These are phyloP conservation scores for Symphodus melops DNA, from an alignment of 2,113 vertebrate genomes.

Conservation along the genomic window DNA sequence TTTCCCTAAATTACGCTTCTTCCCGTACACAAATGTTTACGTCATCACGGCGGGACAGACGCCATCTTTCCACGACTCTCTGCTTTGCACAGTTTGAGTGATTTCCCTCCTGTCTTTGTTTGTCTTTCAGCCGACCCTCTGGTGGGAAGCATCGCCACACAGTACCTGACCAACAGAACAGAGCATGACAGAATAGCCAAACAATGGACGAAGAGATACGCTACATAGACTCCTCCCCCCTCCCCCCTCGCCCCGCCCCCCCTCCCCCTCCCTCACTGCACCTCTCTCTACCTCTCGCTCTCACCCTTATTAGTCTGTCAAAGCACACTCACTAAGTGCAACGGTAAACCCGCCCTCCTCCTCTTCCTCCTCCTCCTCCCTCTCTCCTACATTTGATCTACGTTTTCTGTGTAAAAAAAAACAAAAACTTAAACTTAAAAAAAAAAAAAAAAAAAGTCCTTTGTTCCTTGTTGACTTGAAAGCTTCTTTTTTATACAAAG, in stretches of 20 bases:
- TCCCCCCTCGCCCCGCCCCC: conserved; percentile 17
- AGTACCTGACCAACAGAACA: conserved; percentile 98
- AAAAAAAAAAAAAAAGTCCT: conserved; percentile 64
- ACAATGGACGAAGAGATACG: conserved; percentile 98
- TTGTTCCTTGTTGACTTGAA: conserved; percentile 93
- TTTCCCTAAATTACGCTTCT: no score
- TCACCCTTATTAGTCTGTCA: conserved; percentile 86
- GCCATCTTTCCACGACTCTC: neutral
- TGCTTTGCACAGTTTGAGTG: neutral
- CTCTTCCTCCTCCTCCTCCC: conserved; percentile 61
- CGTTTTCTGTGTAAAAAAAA: conserved; percentile 73
- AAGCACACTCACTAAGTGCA: conserved; percentile 99
- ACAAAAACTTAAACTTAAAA: conserved; percentile 30
- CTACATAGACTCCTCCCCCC: conserved; percentile 86
- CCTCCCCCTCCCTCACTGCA: conserved; percentile 25
- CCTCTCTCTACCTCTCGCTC: conserved; percentile 78
- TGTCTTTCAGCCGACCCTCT: conserved; percentile 90
- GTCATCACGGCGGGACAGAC: no score
- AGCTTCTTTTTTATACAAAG: conserved; percentile 87
- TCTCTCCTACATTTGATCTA: conserved; percentile 62
- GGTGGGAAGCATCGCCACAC: conserved; percentile 97
- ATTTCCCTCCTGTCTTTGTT: conserved; percentile 7
- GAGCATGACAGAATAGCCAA: conserved; percentile 98
- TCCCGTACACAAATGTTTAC: no score
- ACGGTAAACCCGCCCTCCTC: conserved; percentile 83